Percentiles rank a stretch among this genome's conserved stretches.
Evolutionary conservation across 2,888 invertebrate genomes (phyloP).

Genomic region (Andricus curvator): DNA sequence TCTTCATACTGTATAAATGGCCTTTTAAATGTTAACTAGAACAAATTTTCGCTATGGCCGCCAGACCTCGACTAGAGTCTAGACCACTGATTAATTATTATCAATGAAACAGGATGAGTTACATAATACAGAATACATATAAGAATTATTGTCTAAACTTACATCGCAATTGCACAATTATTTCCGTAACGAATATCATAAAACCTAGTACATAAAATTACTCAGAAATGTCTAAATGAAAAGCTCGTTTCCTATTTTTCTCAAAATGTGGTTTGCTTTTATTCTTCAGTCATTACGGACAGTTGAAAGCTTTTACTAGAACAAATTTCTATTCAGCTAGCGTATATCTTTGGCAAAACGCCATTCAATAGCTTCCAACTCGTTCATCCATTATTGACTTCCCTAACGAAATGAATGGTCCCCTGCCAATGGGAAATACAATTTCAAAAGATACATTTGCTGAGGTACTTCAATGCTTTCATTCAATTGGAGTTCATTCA

Average conservation of each 20-base stretch:
- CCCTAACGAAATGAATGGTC: conserved; percentile 27
- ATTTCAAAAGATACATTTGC: conserved; percentile 15
- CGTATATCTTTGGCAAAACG: conserved; percentile 29
- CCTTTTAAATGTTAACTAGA: too few species aligned
- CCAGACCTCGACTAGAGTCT: too few species aligned
- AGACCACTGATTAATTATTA: too few species aligned
- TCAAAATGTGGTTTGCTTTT: neutral
- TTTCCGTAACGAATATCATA: neutral
- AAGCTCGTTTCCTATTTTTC: neutral
- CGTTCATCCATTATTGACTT: conserved; percentile 31
- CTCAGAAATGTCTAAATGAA: neutral
- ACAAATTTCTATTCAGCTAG: conserved; percentile 17
- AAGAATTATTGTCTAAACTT: too few species aligned
- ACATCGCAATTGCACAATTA: neutral
- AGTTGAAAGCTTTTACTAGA: neutral
- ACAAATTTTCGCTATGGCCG: too few species aligned
- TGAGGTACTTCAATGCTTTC: conserved; percentile 3
- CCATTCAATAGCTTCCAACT: conserved; percentile 20
- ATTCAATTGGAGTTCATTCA: neutral
- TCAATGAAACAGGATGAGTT: too few species aligned
- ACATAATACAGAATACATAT: too few species aligned
- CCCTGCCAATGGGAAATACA: neutral
- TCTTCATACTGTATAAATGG: too few species aligned
- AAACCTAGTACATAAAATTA: too few species aligned
- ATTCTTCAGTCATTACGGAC: too few species aligned